Base-by-base conservation (phyloP, 2,797 vertebrate genomes). In the Tenualosa ilisha region DNA sequence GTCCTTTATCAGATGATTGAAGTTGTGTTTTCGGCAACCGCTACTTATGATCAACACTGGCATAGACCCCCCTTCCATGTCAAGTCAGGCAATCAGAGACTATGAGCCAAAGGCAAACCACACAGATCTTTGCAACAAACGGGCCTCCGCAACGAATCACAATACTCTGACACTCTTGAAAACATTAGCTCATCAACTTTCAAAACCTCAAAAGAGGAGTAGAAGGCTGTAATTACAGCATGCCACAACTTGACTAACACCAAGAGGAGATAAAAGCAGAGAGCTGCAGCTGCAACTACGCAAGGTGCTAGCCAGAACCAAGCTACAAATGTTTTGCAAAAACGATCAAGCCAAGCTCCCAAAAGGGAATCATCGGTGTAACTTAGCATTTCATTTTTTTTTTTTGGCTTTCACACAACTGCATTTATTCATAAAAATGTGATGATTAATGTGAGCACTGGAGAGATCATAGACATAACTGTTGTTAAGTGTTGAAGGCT, bases 211-310 rank as follows among this genome's bases (percentile, higher is more conserved):
- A 43, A 54, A 79, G 40, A 75, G 81, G 53, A 72, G 46, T 56
- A 59, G 49, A 53, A 65, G 53, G 82, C 24, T 51, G 24, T 81
- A 63, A 59, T 75, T 85, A 85, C 75, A 79, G 56, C 79, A 49
- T 46, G 84, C 81, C 85, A 40, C 75, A 54, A 82, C 86, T 82
- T 56, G 59, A 89, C 82, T 56, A 84, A 86, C 82, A 68, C 51
- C 51, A 83, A 68, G 83, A 79, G 37, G 37, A 46, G 40, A 22
- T 46, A 79, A 40, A 5, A 46, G 72, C 40, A 22, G 40, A 79
- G 20, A 40, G 3, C 46, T 49, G 46, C 46, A 49, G 46, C 7
- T 17, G 17, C 37, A 43, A 40, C 20, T 79, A n/a, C 1, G 20
- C 17, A 22, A 79, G 26, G 72, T 46, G 72, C 6, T 8, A 46